Percentiles rank a stretch among this genome's conserved stretches.
These are phyloP conservation scores for Halocaridina rubra DNA, from an alignment of 2,888 invertebrate species.

Conservation along the genomic window DNA sequence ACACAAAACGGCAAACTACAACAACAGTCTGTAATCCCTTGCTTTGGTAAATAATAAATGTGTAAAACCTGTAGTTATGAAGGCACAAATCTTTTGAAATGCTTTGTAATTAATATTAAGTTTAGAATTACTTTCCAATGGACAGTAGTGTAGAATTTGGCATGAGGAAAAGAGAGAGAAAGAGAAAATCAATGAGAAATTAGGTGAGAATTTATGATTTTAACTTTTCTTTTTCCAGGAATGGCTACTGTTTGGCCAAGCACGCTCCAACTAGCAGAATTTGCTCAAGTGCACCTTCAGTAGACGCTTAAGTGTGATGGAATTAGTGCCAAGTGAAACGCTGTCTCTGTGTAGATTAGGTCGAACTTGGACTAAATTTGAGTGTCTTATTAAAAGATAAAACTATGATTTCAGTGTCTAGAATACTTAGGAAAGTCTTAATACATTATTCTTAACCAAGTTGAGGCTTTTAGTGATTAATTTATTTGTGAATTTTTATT, in stretches of 20 bases:
- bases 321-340: background rate
- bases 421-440: background rate
- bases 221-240: background rate
- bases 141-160: background rate
- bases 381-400: conserved; percentile 34
- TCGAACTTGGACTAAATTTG: background rate
- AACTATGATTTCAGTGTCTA: background rate
- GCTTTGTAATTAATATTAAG: no score
- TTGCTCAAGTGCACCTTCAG: background rate
- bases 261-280: background rate
- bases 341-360: conserved; percentile 2
- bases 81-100: no score
- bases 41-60: no score
- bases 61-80: no score
- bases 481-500: background rate
- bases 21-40: no score
- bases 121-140: no score
- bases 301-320: conserved; percentile 32
- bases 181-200: no score
- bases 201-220: no score
- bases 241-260: background rate
- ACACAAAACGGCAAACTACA: no score
- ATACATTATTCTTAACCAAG: background rate
- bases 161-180: background rate
- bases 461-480: background rate